Percentiles rank a stretch among this genome's conserved stretches.
These are phyloP conservation scores for Copsychus sechellarum DNA, from an alignment of 2,113 vertebrate genomes.

Conservation along the genomic window DNA sequence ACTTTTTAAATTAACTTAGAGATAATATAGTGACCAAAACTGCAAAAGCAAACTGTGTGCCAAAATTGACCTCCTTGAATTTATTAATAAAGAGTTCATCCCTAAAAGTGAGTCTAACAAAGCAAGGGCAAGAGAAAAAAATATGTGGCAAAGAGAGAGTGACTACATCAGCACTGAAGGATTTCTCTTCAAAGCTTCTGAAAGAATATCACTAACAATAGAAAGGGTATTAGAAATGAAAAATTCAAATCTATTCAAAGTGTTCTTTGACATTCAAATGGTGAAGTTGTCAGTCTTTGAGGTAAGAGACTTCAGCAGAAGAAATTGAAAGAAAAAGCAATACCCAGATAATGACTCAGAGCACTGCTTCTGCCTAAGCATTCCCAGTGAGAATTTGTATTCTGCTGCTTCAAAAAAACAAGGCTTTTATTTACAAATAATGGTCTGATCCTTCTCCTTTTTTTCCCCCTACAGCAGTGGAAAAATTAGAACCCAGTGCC, in stretches of 20 bases:
- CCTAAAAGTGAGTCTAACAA: background rate
- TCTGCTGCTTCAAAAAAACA: background rate
- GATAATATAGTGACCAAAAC: background rate
- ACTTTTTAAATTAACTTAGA: background rate
- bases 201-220: slow-evolving; percentile 23
- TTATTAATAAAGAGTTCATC: background rate
- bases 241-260: slow-evolving; percentile 38
- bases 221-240: slow-evolving; percentile 42
- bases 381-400: background rate
- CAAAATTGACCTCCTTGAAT: background rate
- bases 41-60: background rate
- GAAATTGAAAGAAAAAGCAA: background rate
- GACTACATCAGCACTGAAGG: slow-evolving; percentile 25
- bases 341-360: background rate
- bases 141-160: background rate
- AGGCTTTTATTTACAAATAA: slow-evolving; percentile 26
- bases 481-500: background rate
- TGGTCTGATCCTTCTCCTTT: background rate
- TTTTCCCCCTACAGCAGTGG: background rate
- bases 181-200: slow-evolving; percentile 16
- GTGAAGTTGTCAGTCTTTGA: slow-evolving; percentile 19
- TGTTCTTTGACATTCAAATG: slow-evolving; percentile 50
- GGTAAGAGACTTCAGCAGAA: slow-evolving; percentile 13
- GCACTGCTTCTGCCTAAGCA: background rate
- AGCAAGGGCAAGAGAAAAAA: background rate